These are phyloP conservation scores for Zaprionus lineosus DNA, from an alignment of 2,888 invertebrate species.

Conservation along the genomic window DNA sequence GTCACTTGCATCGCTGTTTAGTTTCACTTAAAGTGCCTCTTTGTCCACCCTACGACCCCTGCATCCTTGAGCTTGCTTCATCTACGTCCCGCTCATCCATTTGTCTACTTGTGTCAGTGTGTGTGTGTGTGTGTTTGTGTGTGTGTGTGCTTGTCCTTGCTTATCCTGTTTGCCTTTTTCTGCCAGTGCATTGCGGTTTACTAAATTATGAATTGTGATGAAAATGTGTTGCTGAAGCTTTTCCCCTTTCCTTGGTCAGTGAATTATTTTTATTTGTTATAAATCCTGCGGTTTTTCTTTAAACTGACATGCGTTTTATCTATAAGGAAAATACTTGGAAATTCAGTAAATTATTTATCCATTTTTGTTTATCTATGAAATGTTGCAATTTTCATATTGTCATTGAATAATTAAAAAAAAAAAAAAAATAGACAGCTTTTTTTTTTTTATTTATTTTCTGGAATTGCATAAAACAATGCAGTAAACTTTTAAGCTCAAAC, in stretches of 20 bases:
- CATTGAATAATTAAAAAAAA: no score
- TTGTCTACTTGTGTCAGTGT: conserved; percentile 1
- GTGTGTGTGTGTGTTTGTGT: background rate
- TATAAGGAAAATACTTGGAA: no score
- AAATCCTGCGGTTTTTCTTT: background rate
- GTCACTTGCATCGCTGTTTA: conserved; percentile 75
- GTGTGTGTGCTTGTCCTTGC: conserved; percentile 18
- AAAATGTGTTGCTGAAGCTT: conserved; percentile 51
- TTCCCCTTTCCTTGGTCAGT: no score
- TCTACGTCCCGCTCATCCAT: background rate
- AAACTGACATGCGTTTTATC: background rate
- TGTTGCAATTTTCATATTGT: no score
- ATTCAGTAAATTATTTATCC: no score
- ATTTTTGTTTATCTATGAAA: no score
- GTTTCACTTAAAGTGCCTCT: conserved; percentile 75
- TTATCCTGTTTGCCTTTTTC: conserved; percentile 39
- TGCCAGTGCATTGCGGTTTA: conserved; percentile 30
- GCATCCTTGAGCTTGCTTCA: background rate
- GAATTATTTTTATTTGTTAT: conserved; percentile 53
- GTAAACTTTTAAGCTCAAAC: no score
- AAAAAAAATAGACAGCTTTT: no score
- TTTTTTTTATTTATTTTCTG: no score
- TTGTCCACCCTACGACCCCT: conserved; percentile 54
- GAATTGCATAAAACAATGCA: no score
- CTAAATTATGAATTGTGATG: conserved; percentile 65